Conservation (phyloP, 2,888 invertebrate species). For the Watsonalla cultraria region DNA sequence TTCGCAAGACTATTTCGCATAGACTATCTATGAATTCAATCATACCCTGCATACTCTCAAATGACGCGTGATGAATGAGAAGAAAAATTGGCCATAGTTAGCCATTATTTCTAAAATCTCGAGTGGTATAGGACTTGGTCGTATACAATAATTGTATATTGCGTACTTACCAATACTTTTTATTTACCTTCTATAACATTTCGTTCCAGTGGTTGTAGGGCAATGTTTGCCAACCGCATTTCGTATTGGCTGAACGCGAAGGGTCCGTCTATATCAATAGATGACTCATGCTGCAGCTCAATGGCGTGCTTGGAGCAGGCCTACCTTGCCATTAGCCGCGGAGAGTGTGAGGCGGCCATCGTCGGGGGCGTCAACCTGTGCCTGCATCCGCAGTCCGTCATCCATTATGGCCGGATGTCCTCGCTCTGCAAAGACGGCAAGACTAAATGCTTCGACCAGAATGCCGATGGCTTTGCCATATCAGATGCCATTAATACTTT, state of each 20-base stretch:
- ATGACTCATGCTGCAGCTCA: constrained; percentile 50
- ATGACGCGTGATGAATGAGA: neutral
- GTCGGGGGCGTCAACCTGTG: constrained; percentile 80
- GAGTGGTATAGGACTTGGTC: too few species aligned
- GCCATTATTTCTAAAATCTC: too few species aligned
- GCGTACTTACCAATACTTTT: too few species aligned
- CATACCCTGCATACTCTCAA: neutral
- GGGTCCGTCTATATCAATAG: constrained; percentile 52
- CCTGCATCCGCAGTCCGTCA: constrained; percentile 69
- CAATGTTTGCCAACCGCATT: constrained; percentile 50
- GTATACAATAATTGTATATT: too few species aligned
- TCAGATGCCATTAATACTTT: constrained; percentile 67
- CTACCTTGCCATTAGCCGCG: constrained; percentile 38
- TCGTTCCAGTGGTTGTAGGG: constrained; percentile 40
- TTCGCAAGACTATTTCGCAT: too few species aligned
- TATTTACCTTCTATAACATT: neutral
- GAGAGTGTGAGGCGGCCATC: constrained; percentile 70
- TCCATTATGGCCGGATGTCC: constrained; percentile 27
- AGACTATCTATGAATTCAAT: neutral
- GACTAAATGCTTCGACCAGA: too few species aligned
- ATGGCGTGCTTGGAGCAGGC: constrained; percentile 44
- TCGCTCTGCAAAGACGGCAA: too few species aligned
- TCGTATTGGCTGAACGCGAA: constrained; percentile 38
- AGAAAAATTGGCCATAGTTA: too few species aligned
- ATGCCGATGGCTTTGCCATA: too few species aligned